A percentile compares a stretch with the other conserved stretches of the same genome.
Evolutionary conservation across 2,797 vertebrate species (phyloP).

Genomic region (Adelosebastes latens): DNA sequence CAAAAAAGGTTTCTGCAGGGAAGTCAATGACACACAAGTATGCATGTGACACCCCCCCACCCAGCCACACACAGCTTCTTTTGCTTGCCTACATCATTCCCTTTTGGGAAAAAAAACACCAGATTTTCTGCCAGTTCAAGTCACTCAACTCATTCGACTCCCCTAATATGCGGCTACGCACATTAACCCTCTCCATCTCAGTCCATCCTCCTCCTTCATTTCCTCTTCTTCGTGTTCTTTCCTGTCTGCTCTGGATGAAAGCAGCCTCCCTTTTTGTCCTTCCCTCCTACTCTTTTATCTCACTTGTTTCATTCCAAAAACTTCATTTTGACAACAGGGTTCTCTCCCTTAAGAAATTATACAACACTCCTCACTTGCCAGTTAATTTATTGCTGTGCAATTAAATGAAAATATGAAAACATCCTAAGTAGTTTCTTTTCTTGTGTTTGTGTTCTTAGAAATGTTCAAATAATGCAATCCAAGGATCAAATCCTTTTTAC

Average conservation of each 20-base stretch:
- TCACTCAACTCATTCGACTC: conserved; percentile 35
- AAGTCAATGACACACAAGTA: conserved; percentile 40
- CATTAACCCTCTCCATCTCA: conserved; percentile 23
- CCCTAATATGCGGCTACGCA: conserved; percentile 19
- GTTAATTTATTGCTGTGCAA: background rate
- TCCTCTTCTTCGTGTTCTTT: conserved; percentile 6
- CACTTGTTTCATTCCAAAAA: conserved; percentile 54
- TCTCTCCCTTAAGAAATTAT: conserved; percentile 20
- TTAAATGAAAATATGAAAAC: conserved; percentile 30
- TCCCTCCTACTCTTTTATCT: conserved; percentile 41
- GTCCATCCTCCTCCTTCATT: background rate
- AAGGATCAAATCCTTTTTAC: background rate
- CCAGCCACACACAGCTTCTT: conserved; percentile 15
- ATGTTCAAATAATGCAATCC: background rate
- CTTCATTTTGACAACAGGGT: conserved; percentile 55
- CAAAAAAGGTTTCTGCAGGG: conserved; percentile 50
- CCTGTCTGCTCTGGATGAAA: conserved; percentile 22
- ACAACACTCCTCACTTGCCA: background rate
- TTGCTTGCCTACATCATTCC: conserved; percentile 48
- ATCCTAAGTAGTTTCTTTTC: background rate
- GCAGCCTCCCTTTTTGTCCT: conserved; percentile 38
- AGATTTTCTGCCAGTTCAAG: conserved; percentile 18
- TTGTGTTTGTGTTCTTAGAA: background rate
- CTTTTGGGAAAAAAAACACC: background rate
- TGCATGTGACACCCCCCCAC: conserved; percentile 8